Evolutionary conservation across 2,888 invertebrate genomes (phyloP).

Genomic region (Athalia circularis): DNA sequence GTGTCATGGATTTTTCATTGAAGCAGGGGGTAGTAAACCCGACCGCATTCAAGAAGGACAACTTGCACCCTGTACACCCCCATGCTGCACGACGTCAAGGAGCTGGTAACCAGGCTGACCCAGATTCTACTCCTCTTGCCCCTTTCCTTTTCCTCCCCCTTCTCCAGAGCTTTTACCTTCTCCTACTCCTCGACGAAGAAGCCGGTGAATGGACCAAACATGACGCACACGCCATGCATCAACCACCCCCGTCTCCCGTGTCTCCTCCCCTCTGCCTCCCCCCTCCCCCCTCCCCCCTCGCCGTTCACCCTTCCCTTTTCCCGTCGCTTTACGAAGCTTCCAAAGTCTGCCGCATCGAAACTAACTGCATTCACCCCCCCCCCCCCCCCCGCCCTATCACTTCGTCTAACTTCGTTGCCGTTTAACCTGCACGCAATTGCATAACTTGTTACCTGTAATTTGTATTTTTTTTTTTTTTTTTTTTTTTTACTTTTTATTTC

Average conservation of each 20-base stretch:
- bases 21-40: slow-evolving; percentile 52
- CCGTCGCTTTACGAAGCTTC: background rate
- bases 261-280: slow-evolving; percentile 24
- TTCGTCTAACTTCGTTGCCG: no score
- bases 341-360: no score
- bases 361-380: no score
- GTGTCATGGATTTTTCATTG: slow-evolving; percentile 58
- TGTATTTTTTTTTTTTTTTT: no score
- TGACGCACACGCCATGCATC: slow-evolving; percentile 66
- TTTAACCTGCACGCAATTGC: no score
- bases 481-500: no score
- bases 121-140: slow-evolving; percentile 55
- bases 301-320: slow-evolving; percentile 29
- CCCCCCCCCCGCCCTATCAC: no score
- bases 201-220: slow-evolving; percentile 69
- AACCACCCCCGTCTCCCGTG: slow-evolving; percentile 1
- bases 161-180: no score
- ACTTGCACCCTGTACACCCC: slow-evolving; percentile 27
- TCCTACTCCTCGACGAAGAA: slow-evolving; percentile 51
- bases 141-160: slow-evolving; percentile 47
- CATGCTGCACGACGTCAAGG: slow-evolving; percentile 40
- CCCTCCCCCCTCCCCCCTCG: slow-evolving; percentile 23
- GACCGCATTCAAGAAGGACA: slow-evolving; percentile 55
- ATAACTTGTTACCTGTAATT: no score
- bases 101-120: slow-evolving; percentile 62